Evolutionary conservation across 2,888 invertebrate species (phyloP).

Genomic region (Scrobipalpa costella): DNA sequence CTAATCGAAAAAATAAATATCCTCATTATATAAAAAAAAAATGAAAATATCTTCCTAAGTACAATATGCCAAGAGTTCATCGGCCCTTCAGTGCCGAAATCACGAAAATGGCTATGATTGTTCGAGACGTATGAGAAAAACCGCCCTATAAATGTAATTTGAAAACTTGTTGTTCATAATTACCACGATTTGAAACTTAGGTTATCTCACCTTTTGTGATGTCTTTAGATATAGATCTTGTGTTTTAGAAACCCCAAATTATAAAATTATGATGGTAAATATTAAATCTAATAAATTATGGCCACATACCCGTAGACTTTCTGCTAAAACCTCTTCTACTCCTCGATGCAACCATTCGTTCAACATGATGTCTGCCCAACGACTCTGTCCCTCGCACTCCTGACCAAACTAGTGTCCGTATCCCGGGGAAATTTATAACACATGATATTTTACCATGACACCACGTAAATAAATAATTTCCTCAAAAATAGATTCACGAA

Average conservation of each 20-base stretch:
- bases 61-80: too few relatives aligned
- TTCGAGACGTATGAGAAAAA: too few relatives aligned
- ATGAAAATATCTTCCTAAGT: too few relatives aligned
- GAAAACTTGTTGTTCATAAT: too few relatives aligned
- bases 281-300: not conserved
- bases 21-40: too few relatives aligned
- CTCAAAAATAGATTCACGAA: slow-evolving; percentile 78
- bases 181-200: too few relatives aligned
- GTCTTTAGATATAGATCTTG: too few relatives aligned
- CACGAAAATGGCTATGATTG: too few relatives aligned
- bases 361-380: slow-evolving; percentile 71
- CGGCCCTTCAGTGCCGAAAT: too few relatives aligned
- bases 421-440: slow-evolving; percentile 64
- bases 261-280: not conserved
- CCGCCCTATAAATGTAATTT: too few relatives aligned
- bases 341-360: slow-evolving; percentile 75
- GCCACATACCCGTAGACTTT: slow-evolving; percentile 63
- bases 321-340: slow-evolving; percentile 59
- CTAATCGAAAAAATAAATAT: too few relatives aligned
- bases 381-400: slow-evolving; percentile 52
- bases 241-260: not conserved
- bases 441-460: slow-evolving; percentile 76
- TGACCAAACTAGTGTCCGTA: slow-evolving; percentile 55
- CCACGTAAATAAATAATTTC: slow-evolving; percentile 73
- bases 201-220: too few relatives aligned